Base-by-base conservation (phyloP, 2,797 vertebrate species). In the Periophthalmus magnuspinnatus region DNA sequence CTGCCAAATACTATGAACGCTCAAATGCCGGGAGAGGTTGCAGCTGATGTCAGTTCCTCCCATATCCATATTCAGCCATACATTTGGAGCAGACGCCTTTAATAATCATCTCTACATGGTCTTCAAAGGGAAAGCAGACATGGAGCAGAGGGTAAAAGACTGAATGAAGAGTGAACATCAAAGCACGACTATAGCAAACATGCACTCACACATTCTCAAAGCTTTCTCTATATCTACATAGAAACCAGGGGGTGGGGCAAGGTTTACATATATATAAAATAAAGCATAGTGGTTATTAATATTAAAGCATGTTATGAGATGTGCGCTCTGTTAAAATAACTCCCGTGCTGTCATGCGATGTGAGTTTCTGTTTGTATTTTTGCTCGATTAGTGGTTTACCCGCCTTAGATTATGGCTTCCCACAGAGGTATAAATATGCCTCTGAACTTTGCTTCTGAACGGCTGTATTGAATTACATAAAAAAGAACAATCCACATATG, bases 41-140 rank as follows among this genome's bases (percentile, higher is more conserved):
- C 65, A 68, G 70, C 32, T 68, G 79, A 70, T 72, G 76, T 70
- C 81, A 57, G 74, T 76, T 81, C 75, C 75, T 54, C 79, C 80
- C 78, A 70, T 83, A 87, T 89, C 79, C 84, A 88, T 89, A 86
- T 90, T 89, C 81, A 86, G 80, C 87, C 78, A 90, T 90, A 92
- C 28, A 89, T 89, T 89, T 90, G 88, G 90, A 90, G 87, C 87
- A 22, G 86, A 81, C 67, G 63, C 69, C 86, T 87, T 90, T 84
- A 89, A 84, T 90, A 89, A 87, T 86, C 84, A 90, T 80, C 75
- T 77, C 70, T 89, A 86, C 86, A 86, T 77, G 77, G 70, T 83
- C 86, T 91, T 91, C 89, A 91, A 90, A 90, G 88, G 85, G 82
- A 85, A 72, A 74, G 48, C 83, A 87, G 79, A 85, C 86, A 82